Evolutionary conservation across 2,113 vertebrate species (phyloP), one percentile per base, ranked within the genome.

Genomic region (Salvelinus sp.): DNA sequence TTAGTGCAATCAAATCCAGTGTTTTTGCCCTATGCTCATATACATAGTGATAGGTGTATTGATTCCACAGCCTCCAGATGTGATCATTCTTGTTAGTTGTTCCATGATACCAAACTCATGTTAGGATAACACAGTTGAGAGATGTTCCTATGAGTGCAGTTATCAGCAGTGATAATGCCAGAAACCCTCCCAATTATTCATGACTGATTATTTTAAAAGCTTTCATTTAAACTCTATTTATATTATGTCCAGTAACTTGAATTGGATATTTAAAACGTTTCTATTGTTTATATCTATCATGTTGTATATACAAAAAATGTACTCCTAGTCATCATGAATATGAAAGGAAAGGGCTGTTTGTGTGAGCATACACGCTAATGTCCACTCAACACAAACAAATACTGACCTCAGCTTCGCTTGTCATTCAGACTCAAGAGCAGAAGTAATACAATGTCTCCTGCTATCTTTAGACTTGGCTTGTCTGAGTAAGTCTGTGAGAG

Each of bases 391-490:
- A 10, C 38, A 44, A 10, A 44, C 50, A 79, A 25, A 77, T 67
- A 62, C 75, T 69, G 78, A 80, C 64, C n/a, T 44, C 30, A 44
- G 67, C 38, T 44, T 44, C 38, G 2, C 74, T 54, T 23, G 73
- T 80, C 72, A 65, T 57, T 62, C 70, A 73, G 44, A 44, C 38
- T 44, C 38, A 44, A 44, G 38, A 28, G 38, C 72, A 63, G 65
- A 73, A 72, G 77, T 48, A 68, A 4, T 75, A 30, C 80, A 1
- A 47, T 48, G n/a, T 23, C 78, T 72, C 80, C 64, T 69, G 70
- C 16, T 47, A 14, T 65, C 38, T 58, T 72, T 22, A 65, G 44
- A 62, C 4, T n/a, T 62, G 23, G 74, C 73, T 70, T 6, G 66
- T 67, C 50, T 74, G 25, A 62, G n/a, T n/a, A 62, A 62, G 58